Evolutionary conservation across 1,140 invertebrate genomes (phyloP), one percentile per base, ranked within the genome.

Genomic region (Zaprionus tsacasi): DNA sequence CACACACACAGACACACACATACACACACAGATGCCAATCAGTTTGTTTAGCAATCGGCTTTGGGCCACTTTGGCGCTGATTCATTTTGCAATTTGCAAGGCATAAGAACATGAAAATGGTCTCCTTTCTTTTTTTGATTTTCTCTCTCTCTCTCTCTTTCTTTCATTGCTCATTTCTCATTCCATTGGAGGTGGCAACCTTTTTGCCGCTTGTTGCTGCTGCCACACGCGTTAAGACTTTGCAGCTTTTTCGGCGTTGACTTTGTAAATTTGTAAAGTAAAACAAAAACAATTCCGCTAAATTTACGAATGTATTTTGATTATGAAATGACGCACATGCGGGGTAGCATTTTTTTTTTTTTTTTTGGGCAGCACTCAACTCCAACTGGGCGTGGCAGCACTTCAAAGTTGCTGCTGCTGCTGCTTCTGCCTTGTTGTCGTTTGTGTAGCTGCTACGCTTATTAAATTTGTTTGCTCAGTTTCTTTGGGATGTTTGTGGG

Each of bases 381-480:
- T 48, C 25, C 40, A 54, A 30, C 27, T 30, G 60, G 60, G 67
- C 68, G 68, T 70, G 68, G 72, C 27, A 68, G 60, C 67, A 70
- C 43, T 70, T 55, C 11, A 65, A 50, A 70, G 59, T 70, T 75
- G 58, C 21, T 52, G 43, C 30, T 40, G 40, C 13, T 54, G 40
- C 59, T 66, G 30, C 27, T 64, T 52, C 43, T 13, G 12, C 6
- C 40, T 45, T 45, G 40, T 61, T 68, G 38, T 55, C 38, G 59
- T 65, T 65, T 69, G 66, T 69, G 66, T 63, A 63, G 55, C 50
- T 70, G 71, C 67, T 59, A 64, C 60, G 67, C 67, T 76, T 76
- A 70, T 76, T 76, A 64, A 76, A 76, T 76, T 76, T 76, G 72
- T 76, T 76, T 70, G 72, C 59, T 54, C 59, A 54, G 33, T 76